Evolutionary conservation across 2,888 invertebrate species (phyloP), one percentile per base, ranked within the genome.

Genomic region (Perithous albicinctus): DNA sequence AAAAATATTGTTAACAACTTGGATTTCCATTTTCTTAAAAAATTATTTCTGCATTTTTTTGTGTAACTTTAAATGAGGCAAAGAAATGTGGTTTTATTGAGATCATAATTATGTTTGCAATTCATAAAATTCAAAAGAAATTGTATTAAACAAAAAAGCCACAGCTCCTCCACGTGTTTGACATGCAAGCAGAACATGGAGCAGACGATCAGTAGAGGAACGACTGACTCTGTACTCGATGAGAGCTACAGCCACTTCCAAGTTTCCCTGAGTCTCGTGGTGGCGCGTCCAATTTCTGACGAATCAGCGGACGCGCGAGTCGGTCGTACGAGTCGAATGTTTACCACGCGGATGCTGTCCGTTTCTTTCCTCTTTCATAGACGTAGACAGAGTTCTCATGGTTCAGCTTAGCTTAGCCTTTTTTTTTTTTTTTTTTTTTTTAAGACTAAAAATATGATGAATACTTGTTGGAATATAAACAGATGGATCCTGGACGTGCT

Each of bases 251-350:
- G 20, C 43, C 74, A 59, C 70, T 70, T 74, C 64, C 38, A 20
- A n/a, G 18, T 51, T 46, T n/a, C 15, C 29, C 18, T n/a, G n/a
- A 46, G 26, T 48, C 35, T 72, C 61, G 35, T 15, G 29, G 75
- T 61, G 46, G 78, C 82, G 82, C 73, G 82, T 67, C 64, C 48
- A 12, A 59, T 75, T 67, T 61, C 41, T 32, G 61, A 82, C 82
- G 79, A 79, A 82, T 82, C 78, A 82, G 76, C 41, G 29, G 2
- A 18, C 61, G 51, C 41, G 51, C 41, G 38, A 8, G 59, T n/a
- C 20, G 43, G 32, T 82, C 82, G 70, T 78, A 72, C 72, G 82
- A 82, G 48, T 29, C 51, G 41, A 32, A 69, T 48, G 26, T 12
- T 61, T 6, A 10, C 61, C 61, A 35, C 61, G 61, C 35, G 61